These are phyloP conservation scores for Danaus melanippus DNA, from an alignment of 1,140 invertebrate species.

Conservation along the genomic window DNA sequence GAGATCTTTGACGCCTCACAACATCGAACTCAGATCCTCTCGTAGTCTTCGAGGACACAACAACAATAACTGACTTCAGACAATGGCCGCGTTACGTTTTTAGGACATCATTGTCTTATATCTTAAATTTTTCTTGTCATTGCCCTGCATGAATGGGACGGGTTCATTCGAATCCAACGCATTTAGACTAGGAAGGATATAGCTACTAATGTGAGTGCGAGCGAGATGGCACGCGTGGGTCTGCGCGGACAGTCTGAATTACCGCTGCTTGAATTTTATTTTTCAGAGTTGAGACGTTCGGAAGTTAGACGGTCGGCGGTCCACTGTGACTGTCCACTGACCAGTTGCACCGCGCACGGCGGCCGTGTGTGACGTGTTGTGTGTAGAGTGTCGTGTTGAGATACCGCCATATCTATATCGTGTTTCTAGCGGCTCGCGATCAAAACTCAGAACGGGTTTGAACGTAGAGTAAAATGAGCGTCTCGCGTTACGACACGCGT, in stretches of 20 bases:
- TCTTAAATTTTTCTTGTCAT: conserved; percentile 26
- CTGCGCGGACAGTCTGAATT: conserved; percentile 47
- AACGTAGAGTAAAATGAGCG: conserved; percentile 37
- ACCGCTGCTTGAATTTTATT: conserved; percentile 62
- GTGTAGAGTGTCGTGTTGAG: background rate
- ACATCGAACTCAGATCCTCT: background rate
- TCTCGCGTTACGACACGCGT: conserved; percentile 49
- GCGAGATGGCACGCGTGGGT: conserved; percentile 28
- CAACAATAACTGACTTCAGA: conserved; percentile 7
- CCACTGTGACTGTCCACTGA: conserved; percentile 17
- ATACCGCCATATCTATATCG: too few relatives aligned
- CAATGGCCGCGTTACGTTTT: conserved; percentile 20
- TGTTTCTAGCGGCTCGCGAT: too few relatives aligned
- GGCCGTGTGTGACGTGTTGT: conserved; percentile 35
- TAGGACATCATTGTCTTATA: conserved; percentile 38
- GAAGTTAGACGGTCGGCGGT: conserved; percentile 16
- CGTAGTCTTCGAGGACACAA: too few relatives aligned
- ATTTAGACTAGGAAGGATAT: conserved; percentile 30
- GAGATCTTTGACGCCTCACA: conserved; percentile 26
- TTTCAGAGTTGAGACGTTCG: conserved; percentile 24
- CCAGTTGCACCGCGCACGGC: conserved; percentile 44
- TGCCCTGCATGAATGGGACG: conserved; percentile 50
- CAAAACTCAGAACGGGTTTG: too few relatives aligned
- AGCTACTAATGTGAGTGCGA: conserved; percentile 15
- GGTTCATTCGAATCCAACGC: conserved; percentile 50